Percentiles rank a stretch among this genome's conserved stretches.
These are phyloP conservation scores for Psephotus haematonotus DNA, from an alignment of 2,113 vertebrate species.

Conservation along the genomic window DNA sequence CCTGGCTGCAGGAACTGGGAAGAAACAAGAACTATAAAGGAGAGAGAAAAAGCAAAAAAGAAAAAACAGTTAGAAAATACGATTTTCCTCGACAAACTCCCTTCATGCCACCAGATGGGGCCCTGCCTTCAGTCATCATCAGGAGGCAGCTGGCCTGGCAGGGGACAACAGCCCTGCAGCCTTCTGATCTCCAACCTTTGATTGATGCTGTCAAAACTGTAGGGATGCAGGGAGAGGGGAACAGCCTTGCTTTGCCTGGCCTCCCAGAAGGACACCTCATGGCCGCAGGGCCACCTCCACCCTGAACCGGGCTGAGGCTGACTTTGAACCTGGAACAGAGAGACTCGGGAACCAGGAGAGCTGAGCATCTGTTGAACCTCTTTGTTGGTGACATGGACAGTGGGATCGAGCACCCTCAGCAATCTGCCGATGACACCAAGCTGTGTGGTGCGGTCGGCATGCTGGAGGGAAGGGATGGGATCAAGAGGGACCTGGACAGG, in stretches of 20 bases:
- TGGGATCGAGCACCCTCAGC: not conserved
- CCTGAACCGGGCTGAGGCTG: not conserved
- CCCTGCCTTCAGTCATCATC: not conserved
- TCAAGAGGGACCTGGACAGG: not conserved
- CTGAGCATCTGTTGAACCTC: not conserved
- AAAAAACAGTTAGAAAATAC: not conserved
- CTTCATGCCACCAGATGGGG: slow-evolving; percentile 35
- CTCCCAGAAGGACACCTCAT: not conserved
- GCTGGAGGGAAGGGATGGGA: not conserved
- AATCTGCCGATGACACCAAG: not conserved
- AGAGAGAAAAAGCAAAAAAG: accelerated
- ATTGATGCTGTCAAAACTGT: not conserved
- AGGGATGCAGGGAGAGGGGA: not conserved
- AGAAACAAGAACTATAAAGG: not conserved
- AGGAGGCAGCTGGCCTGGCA: not conserved
- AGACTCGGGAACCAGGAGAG: not conserved
- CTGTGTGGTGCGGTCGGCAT: not conserved
- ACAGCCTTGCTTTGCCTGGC: not conserved
- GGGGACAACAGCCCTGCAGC: not conserved
- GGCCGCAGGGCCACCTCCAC: not conserved
- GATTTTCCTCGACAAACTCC: not conserved
- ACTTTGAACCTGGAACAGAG: not conserved
- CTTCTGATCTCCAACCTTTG: accelerated
- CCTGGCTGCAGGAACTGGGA: not conserved
- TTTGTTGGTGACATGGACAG: not conserved